Base-by-base conservation (phyloP, 2,888 invertebrate species). In the Chromoteleia sp. region DNA sequence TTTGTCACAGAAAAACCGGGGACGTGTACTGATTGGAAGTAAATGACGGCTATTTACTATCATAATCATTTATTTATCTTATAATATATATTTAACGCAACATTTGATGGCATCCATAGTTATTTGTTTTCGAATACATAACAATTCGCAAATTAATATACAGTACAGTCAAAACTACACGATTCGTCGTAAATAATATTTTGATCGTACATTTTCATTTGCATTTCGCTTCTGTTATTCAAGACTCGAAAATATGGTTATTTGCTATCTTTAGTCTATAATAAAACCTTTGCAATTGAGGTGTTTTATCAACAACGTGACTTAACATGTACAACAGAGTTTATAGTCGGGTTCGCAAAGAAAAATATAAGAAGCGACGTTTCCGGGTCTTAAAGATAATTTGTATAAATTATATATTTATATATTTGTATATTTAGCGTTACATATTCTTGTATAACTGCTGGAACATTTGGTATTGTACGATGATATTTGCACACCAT, bases 81-180 rank as follows among this genome's bases (percentile, higher is more conserved):
- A 73, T 75, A 74, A 80, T 80, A 71, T 77, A 74, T 76, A 76
- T 76, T 71, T 50, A 81, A 81, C 50, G 73, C 68, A 81, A 81
- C 73, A 76, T 81, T 71, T 76, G 43, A 71, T 81, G 81, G 81
- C 63, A 77, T 81, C 56, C 61, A 59, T 73, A 74, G 74, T 77
- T 81, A 67, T 76, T 81, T 81, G 45, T 81, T 79, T 78, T 73
- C 65, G 78, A 70, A 78, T 81, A 81, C 79, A 81, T 83, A 80
- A 79, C 81, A 79, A 67, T 70, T 77, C 56, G 76, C 76, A 83
- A 82, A 82, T 68, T 50, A 82, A 78, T 70, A 78, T 68, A 76
- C 76, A 67, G 41, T 76, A 81, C 68, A 74, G 61, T 78, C 54
- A 82, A 77, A 77, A 77, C 73, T 82, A 78, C 77, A 59, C 61